Percentiles rank a stretch among this genome's conserved stretches.
Evolutionary conservation across 2,888 invertebrate genomes (phyloP).

Genomic region (Balanococcus diminutus): DNA sequence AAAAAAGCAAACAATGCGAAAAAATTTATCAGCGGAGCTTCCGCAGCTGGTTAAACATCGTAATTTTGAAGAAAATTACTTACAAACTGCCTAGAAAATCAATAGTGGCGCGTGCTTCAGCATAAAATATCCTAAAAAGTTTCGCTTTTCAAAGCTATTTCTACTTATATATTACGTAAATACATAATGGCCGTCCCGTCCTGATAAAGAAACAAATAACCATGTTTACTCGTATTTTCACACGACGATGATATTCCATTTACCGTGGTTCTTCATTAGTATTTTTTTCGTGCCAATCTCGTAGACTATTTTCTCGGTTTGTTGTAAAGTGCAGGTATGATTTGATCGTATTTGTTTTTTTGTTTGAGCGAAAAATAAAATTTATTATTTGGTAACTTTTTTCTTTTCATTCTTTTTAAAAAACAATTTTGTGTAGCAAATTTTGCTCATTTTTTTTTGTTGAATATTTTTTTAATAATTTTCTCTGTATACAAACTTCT

Average conservation of each 20-base stretch:
- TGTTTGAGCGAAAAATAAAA: too few relatives aligned
- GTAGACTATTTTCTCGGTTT: too few relatives aligned
- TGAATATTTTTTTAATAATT: too few relatives aligned
- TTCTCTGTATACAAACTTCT: too few relatives aligned
- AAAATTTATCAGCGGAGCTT: background rate
- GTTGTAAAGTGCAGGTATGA: too few relatives aligned
- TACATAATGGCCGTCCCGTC: conserved; percentile 6
- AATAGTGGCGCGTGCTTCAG: conserved; percentile 1
- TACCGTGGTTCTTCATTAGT: background rate
- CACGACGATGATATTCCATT: background rate
- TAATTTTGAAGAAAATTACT: conserved; percentile 15
- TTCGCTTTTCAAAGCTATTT: background rate
- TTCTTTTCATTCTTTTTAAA: too few relatives aligned
- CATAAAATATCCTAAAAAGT: conserved; percentile 13
- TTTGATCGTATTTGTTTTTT: too few relatives aligned
- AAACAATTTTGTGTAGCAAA: too few relatives aligned
- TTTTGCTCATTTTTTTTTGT: too few relatives aligned
- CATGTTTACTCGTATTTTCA: background rate
- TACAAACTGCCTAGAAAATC: background rate
- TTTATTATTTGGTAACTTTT: too few relatives aligned
- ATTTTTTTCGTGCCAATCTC: too few relatives aligned
- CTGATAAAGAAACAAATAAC: background rate
- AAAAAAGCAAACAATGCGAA: background rate
- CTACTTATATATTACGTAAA: background rate
- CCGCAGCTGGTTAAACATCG: conserved; percentile 32